Percentiles rank a stretch among this genome's conserved stretches.
Conservation (phyloP, 2,888 invertebrate species). For the Rhimphoctona megacephalus region DNA sequence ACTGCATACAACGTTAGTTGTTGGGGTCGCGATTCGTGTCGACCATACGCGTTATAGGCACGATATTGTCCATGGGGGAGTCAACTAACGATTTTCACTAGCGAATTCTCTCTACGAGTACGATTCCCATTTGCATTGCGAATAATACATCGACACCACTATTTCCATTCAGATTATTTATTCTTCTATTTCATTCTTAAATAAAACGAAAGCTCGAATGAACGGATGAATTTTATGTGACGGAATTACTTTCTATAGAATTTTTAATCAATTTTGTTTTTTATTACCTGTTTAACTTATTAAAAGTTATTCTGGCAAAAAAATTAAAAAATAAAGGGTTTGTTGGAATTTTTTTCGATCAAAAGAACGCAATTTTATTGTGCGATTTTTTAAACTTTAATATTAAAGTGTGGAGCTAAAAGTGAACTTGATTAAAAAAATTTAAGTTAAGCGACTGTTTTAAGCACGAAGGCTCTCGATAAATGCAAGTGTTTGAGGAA, state of each 20-base stretch:
- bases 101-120: background rate
- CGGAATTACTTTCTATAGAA: background rate
- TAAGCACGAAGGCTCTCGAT: background rate
- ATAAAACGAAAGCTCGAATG: background rate
- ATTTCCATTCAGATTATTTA: background rate
- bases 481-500: too few species aligned
- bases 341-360: background rate
- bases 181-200: background rate
- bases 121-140: conserved; percentile 10
- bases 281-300: background rate
- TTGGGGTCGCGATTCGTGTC: background rate
- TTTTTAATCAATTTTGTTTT: background rate
- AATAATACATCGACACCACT: background rate
- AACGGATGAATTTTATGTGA: background rate
- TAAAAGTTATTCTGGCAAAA: background rate
- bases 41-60: conserved; percentile 21
- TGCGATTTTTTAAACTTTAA: background rate
- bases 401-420: background rate
- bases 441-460: background rate
- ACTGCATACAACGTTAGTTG: conserved; percentile 11
- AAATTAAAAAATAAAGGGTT: background rate
- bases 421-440: too few species aligned
- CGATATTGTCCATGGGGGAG: conserved; percentile 13
- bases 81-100: conserved; percentile 3
- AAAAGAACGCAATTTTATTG: background rate